These are phyloP conservation scores for Prionailurus bengalensis DNA, from an alignment of 2,113 vertebrate species.

Conservation along the genomic window DNA sequence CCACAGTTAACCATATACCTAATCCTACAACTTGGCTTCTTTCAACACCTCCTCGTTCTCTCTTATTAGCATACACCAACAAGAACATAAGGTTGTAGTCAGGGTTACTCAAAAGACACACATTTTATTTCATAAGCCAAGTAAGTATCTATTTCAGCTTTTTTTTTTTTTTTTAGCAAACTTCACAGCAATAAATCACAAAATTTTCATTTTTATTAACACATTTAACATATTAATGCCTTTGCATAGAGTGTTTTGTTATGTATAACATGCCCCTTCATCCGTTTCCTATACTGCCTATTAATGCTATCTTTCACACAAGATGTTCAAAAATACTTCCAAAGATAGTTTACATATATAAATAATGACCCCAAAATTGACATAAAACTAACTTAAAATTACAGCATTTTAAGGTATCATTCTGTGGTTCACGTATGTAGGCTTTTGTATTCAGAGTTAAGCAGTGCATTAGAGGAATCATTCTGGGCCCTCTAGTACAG, in stretches of 20 bases:
- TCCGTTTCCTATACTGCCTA: slow-evolving; percentile 10
- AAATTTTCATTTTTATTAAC: not conserved
- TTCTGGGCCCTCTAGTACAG: not conserved
- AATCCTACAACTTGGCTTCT: not conserved
- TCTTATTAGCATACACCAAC: slow-evolving; percentile 13
- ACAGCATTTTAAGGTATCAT: not conserved
- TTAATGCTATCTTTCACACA: not conserved
- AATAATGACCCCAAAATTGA: slow-evolving; percentile 56
- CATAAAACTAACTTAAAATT: slow-evolving; percentile 55
- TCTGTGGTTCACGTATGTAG: not conserved
- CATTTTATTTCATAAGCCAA: slow-evolving; percentile 3
- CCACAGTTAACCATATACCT: slow-evolving; percentile 5
- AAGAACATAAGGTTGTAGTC: slow-evolving; percentile 39
- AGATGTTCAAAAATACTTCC: slow-evolving; percentile 34
- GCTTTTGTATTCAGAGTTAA: slow-evolving; percentile 24
- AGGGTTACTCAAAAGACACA: slow-evolving; percentile 28
- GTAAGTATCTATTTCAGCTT: slow-evolving; percentile 35
- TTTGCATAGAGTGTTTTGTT: not conserved
- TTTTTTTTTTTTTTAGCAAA: slow-evolving; percentile 17
- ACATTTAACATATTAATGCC: not conserved
- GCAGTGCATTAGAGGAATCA: not conserved
- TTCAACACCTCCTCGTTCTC: not conserved
- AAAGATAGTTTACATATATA: slow-evolving; percentile 1
- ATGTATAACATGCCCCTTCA: not conserved
- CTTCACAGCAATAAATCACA: not conserved